Evolutionary conservation across 2,113 vertebrate species (phyloP), one percentile per base, ranked within the genome.

Genomic region (Petrocephalus microphthalmus): DNA sequence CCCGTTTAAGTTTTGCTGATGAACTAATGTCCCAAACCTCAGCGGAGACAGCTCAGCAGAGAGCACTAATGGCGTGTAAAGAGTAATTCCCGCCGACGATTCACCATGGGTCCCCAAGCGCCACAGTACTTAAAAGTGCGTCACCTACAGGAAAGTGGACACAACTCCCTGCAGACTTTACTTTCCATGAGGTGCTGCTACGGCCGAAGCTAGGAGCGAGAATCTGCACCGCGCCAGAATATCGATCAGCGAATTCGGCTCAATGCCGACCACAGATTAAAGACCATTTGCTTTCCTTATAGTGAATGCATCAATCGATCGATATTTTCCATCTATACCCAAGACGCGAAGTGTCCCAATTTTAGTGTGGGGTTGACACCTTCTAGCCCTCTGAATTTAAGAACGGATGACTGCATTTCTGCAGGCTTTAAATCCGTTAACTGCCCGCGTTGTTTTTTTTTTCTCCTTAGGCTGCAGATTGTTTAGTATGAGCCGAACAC

Each of bases 61-160:
- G 93, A 94, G 90, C 87, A 89, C 90, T 93, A 94, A 94, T 93
- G 91, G 92, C 89, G 92, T 92, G 92, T 93, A 93, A 94, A 94
- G 87, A 92, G 92, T 90, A 88, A 84, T 92, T 88, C 87, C 64
- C 85, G 74, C 47, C 47, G 53, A 89, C 45, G 67, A 81, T 88
- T 87, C 83, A 47, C 19, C 10, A 11, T 20, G 57, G 85, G 78
- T 82, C 57, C 78, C 47, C 54, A 51, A 29, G 52, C 60, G 60
- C 87, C 51, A 3, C 7, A 10, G 20, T 42, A 25, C 42, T 45
- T 85, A 81, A 78, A 25, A 87, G 67, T 8, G 17, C 87, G 7
- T 53, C 54, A 78, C 20, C 78, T 17, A 60, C 52, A 25, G 42
- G 54, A 88, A 84, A 47, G 37, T 45, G 78, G 78, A 0, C 22